These are phyloP conservation scores for Charina bottae DNA, from an alignment of 2,113 vertebrate genomes.

Conservation along the genomic window DNA sequence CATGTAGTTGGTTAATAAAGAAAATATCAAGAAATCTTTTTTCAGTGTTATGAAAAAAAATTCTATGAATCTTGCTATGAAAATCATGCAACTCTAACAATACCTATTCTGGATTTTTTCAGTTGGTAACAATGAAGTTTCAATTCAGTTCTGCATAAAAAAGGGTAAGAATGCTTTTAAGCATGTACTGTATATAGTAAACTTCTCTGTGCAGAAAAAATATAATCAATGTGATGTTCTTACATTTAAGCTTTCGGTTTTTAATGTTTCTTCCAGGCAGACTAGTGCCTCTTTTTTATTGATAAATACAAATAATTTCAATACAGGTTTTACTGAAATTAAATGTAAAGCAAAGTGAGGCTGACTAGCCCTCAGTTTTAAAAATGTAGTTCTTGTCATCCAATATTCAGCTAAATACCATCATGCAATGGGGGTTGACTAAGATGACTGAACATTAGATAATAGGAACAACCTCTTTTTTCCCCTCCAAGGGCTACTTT, in stretches of 20 bases:
- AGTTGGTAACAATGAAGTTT: too few relatives aligned
- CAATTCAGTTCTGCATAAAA: too few relatives aligned
- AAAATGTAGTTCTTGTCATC: neutral
- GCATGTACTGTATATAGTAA: neutral
- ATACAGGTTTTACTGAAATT: neutral
- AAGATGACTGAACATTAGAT: neutral
- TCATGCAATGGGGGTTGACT: neutral
- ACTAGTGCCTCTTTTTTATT: neutral
- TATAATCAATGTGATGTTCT: neutral
- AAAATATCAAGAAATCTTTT: too few relatives aligned
- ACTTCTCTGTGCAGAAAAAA: neutral
- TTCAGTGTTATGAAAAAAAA: too few relatives aligned
- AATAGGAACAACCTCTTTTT: neutral
- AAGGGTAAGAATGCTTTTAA: too few relatives aligned
- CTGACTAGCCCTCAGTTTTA: neutral
- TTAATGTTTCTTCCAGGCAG: neutral
- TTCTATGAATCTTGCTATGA: too few relatives aligned
- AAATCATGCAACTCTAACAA: too few relatives aligned
- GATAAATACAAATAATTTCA: neutral
- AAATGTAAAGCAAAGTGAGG: neutral
- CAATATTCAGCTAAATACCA: neutral
- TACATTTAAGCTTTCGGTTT: neutral
- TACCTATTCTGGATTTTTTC: too few relatives aligned
- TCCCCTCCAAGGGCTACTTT: neutral
- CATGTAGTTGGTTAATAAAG: too few relatives aligned